Base-by-base conservation (phyloP, 2,888 invertebrate species). In the Brenthis daphne region DNA sequence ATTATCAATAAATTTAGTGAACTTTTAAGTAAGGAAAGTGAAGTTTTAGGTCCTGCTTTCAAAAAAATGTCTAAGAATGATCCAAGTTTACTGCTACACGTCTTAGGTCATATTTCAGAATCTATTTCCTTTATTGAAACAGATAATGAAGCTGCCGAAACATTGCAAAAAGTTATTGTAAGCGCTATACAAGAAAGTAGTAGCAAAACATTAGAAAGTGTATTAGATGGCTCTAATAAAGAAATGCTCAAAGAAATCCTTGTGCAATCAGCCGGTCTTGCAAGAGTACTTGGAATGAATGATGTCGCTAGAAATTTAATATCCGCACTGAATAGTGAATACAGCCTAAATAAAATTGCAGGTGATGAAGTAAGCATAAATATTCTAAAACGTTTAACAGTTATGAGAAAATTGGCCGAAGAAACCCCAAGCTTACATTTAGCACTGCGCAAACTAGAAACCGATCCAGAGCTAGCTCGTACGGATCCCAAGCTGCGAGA, bases 361-460 rank as follows among this genome's bases (percentile, higher is more conserved):
- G 88, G 90, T 54, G 95, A 96, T 77, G 85, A 89, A 55, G 92
- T 94, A 8, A 94, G 94, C n/a, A 80, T 95, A 57, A 95, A 95
- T 74, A 94, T 96, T 74, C 82, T 96, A n/a, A 95, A 94, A 84
- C 90, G 96, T 70, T 86, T 96, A 60, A 94, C 95, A 8, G 94
- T 96, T 0, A 96, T 96, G 94, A 90, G 95, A 60, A 95, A 96
- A 84, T 86, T 96, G 1, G 95, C 96, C 0, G 95, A 95, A 74
- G 93, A 94, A 74, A 94, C 95, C 64, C 95, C 95, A 4, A 94
- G 94, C 20, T 90, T 95, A 70, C 89, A 94, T 73, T 93, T 93
- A 12, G 95, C 96, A 0, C 86, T 96, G 20, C 89, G 91, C 37
- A 94, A 95, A 76, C 85, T 96, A 53, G 94, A 94, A 80, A 94